These are phyloP conservation scores for Phlogophora meticulosa DNA, from an alignment of 2,888 invertebrate species.

Conservation along the genomic window DNA sequence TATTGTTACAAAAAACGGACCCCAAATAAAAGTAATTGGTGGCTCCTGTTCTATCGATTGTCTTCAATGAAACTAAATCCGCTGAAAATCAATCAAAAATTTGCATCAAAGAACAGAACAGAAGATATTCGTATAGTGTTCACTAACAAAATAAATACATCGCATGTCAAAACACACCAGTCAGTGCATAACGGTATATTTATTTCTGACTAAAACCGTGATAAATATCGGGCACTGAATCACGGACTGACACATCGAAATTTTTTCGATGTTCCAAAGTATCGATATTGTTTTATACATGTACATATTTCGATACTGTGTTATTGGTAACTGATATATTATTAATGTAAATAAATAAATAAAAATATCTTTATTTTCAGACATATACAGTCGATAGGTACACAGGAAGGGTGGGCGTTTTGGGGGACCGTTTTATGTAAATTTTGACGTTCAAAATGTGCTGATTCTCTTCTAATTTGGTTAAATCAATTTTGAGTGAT, in stretches of 20 bases:
- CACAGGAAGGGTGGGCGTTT: no score
- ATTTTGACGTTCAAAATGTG: no score
- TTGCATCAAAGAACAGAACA: conserved; percentile 12
- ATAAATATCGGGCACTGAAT: conserved; percentile 57
- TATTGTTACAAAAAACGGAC: no score
- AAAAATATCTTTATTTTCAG: no score
- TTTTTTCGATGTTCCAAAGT: conserved; percentile 24
- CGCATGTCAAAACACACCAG: conserved; percentile 51
- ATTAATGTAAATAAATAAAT: no score
- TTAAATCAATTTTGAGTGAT: no score
- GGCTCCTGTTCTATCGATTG: no score
- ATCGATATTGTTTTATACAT: conserved; percentile 33
- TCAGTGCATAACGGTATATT: conserved; percentile 62
- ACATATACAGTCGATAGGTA: no score
- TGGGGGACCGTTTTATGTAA: no score
- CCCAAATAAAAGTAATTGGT: no score
- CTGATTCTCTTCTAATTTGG: no score
- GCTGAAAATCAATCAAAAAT: conserved; percentile 9
- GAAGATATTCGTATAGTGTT: conserved; percentile 28
- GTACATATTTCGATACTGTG: conserved; percentile 2
- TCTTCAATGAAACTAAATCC: not conserved
- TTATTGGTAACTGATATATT: no score
- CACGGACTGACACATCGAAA: conserved; percentile 50
- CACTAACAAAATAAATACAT: conserved; percentile 52
- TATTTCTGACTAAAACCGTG: conserved; percentile 53